phyloP scores from a whole-genome alignment of 2,113 vertebrate genomes.

The Phalacrocorax carbo region DNA sequence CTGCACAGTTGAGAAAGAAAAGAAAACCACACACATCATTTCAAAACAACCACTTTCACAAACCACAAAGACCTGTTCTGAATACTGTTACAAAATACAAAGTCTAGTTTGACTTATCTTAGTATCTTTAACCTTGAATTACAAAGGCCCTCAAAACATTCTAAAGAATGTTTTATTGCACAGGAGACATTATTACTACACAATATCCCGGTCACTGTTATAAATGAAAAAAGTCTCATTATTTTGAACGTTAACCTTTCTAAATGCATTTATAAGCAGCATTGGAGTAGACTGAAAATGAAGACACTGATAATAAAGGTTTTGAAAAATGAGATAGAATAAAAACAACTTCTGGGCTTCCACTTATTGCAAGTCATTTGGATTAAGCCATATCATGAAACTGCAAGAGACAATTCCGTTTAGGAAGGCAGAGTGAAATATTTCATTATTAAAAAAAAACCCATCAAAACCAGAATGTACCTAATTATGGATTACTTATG shows the following conservation, averaged over 20 bases:
- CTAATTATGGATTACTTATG: background rate
- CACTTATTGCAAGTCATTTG: background rate
- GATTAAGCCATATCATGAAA: background rate
- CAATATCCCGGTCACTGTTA: background rate
- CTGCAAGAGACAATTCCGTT: background rate
- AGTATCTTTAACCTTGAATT: slow-evolving; percentile 29
- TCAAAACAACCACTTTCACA: background rate
- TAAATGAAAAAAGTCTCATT: slow-evolving; percentile 10
- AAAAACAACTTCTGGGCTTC: background rate
- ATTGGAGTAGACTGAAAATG: background rate
- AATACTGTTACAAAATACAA: background rate
- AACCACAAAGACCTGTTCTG: background rate
- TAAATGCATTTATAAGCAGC: slow-evolving; percentile 3
- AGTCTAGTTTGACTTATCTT: background rate
- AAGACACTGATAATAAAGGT: background rate
- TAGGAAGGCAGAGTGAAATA: background rate
- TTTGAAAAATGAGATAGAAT: slow-evolving; percentile 1
- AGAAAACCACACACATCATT: background rate
- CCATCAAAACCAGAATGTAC: background rate
- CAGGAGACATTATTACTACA: background rate
- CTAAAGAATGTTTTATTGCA: background rate
- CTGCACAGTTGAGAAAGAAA: background rate
- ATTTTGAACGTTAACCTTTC: slow-evolving; percentile 15
- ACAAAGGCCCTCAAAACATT: background rate
- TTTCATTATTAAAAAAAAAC: background rate